Conservation (phyloP, 2,113 vertebrate species). For the Apteryx mantelli region DNA sequence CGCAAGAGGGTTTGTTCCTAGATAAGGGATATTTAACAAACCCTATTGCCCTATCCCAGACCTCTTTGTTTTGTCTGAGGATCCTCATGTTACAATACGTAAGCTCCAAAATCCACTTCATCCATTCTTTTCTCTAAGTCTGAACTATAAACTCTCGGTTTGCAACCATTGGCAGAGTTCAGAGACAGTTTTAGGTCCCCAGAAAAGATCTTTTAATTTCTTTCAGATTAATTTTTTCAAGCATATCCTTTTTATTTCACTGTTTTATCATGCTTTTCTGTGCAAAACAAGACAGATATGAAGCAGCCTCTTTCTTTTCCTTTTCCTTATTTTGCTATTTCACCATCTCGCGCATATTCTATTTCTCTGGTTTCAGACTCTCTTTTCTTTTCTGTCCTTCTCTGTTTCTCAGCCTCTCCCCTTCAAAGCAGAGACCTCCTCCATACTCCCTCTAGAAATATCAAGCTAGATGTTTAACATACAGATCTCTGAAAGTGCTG, state of each 20-base stretch:
- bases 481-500: constrained; percentile 28
- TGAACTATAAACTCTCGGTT: neutral
- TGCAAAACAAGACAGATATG: neutral
- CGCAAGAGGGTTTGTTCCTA: neutral
- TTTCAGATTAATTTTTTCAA: neutral
- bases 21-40: neutral
- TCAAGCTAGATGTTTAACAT: constrained; percentile 36
- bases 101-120: neutral
- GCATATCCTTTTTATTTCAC: neutral
- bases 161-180: neutral
- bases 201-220: neutral
- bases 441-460: constrained; percentile 27
- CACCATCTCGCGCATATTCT: neutral
- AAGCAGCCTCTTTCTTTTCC: neutral
- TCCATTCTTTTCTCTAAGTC: neutral
- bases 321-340: neutral
- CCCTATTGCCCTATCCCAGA: neutral
- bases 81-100: neutral
- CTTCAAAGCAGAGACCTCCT: neutral
- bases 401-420: constrained; percentile 9
- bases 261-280: neutral
- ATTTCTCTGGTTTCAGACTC: neutral
- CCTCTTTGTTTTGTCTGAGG: neutral
- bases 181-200: neutral
- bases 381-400: neutral